Conservation (phyloP, 2,797 vertebrate species). For the Gymnothorax reevesii region DNA sequence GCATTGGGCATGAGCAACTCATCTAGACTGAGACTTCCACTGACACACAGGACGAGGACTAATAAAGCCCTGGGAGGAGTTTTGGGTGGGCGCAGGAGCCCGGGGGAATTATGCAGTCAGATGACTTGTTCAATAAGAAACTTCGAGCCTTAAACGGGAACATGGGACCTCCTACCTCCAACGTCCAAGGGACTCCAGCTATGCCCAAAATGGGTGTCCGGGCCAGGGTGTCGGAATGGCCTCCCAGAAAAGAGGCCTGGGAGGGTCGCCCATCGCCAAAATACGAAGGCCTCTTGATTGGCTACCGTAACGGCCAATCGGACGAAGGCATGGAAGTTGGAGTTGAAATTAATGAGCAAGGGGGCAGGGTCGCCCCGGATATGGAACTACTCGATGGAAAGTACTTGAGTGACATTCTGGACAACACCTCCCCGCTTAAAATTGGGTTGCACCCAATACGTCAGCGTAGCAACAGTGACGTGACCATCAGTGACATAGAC, state of each 20-base stretch:
- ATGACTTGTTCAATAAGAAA: slow-evolving; percentile 80
- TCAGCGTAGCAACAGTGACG: slow-evolving; percentile 84
- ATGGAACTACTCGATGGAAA: slow-evolving; percentile 71
- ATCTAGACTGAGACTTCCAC: slow-evolving; percentile 52
- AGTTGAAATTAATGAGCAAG: slow-evolving; percentile 46
- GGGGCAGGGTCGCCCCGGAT: slow-evolving; percentile 64
- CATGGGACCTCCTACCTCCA: slow-evolving; percentile 73
- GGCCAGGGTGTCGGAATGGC: slow-evolving; percentile 83
- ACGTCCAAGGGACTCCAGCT: slow-evolving; percentile 72
- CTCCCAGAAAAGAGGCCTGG: slow-evolving; percentile 79
- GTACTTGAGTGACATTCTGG: slow-evolving; percentile 75
- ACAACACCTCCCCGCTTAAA: slow-evolving; percentile 70
- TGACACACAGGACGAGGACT: slow-evolving; percentile 53
- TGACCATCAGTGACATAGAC: slow-evolving; percentile 84
- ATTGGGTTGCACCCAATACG: slow-evolving; percentile 74
- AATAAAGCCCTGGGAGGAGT: slow-evolving; percentile 58
- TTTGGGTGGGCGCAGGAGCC: slow-evolving; percentile 61
- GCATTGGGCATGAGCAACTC: slow-evolving; percentile 71
- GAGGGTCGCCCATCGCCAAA: slow-evolving; percentile 68
- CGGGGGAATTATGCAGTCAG: slow-evolving; percentile 76
- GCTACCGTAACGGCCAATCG: slow-evolving; percentile 69
- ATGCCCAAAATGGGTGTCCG: slow-evolving; percentile 86
- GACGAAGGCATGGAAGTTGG: slow-evolving; percentile 52
- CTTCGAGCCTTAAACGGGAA: slow-evolving; percentile 78
- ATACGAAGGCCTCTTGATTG: slow-evolving; percentile 66